These are phyloP conservation scores for Ips typographus DNA, from an alignment of 1,140 invertebrate species.

Conservation along the genomic window DNA sequence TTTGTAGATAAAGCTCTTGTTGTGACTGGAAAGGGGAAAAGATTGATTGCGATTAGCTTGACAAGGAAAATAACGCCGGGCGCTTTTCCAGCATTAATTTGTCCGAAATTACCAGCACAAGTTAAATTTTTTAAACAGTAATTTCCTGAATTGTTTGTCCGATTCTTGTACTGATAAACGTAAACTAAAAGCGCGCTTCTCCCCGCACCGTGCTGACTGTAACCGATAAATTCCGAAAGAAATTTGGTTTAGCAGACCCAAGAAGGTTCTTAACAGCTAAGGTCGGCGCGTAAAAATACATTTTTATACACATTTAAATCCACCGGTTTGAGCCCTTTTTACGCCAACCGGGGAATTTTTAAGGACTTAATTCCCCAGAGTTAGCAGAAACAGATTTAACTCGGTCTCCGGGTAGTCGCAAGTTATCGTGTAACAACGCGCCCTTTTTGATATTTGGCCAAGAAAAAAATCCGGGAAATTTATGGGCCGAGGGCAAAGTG, in stretches of 20 bases:
- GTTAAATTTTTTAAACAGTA: too few species aligned
- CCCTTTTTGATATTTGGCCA: constrained; percentile 20
- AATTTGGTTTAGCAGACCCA: too few species aligned
- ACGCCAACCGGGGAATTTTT: constrained; percentile 13
- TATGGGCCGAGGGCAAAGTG: constrained; percentile 14
- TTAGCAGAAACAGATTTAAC: constrained; percentile 26
- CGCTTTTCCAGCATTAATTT: not conserved
- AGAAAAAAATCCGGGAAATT: constrained; percentile 19
- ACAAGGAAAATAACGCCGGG: not conserved
- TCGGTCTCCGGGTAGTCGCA: constrained; percentile 20
- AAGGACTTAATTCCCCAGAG: constrained; percentile 27
- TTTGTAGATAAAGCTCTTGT: constrained; percentile 7
- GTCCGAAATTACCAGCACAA: too few species aligned
- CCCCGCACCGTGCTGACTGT: too few species aligned
- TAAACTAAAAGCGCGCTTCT: too few species aligned
- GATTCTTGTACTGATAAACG: too few species aligned
- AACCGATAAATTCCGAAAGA: too few species aligned
- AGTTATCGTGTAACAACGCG: constrained; percentile 21
- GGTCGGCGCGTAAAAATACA: constrained; percentile 5
- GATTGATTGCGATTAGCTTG: constrained; percentile 11
- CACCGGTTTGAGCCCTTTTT: constrained; percentile 4
- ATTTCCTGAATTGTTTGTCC: too few species aligned
- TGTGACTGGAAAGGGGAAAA: not conserved
- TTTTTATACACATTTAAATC: constrained; percentile 17
- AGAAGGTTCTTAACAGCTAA: too few species aligned